Conservation (phyloP, 2,797 vertebrate genomes). For the Aulostomus chinensis region DNA sequence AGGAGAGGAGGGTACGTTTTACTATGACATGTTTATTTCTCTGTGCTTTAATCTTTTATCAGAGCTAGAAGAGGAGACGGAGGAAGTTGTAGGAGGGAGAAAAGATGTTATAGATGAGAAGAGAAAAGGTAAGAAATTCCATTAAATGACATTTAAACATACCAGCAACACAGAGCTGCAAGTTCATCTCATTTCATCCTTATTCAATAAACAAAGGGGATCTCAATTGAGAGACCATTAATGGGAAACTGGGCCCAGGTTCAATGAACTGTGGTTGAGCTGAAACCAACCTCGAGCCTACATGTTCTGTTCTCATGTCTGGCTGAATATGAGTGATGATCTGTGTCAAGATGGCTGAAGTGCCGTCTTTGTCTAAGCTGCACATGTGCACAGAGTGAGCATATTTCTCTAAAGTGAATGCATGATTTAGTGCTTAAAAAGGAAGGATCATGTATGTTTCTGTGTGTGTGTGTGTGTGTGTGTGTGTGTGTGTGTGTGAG, state of each 20-base stretch:
- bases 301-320: conserved; percentile 55
- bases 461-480: conserved; percentile 17
- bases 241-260: conserved; percentile 50
- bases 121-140: background rate
- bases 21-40: background rate
- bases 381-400: conserved; percentile 30
- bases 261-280: conserved; percentile 53
- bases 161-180: conserved; percentile 28
- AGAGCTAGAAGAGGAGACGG: no score
- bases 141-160: no score
- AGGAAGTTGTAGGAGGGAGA: no score
- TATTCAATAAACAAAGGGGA: conserved; percentile 50
- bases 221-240: conserved; percentile 35
- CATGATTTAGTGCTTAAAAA: conserved; percentile 41
- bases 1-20: conserved; percentile 8
- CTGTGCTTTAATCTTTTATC: background rate
- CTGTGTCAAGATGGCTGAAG: conserved; percentile 64
- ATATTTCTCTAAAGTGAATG: conserved; percentile 49
- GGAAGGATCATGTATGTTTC: conserved; percentile 19
- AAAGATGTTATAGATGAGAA: background rate
- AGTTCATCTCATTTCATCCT: conserved; percentile 23
- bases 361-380: conserved; percentile 51
- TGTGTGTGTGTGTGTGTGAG: conserved; percentile 12
- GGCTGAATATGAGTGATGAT: conserved; percentile 59
- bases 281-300: conserved; percentile 36